Conservation (phyloP, 2,797 vertebrate genomes). For the Xenopus petersii region DNA sequence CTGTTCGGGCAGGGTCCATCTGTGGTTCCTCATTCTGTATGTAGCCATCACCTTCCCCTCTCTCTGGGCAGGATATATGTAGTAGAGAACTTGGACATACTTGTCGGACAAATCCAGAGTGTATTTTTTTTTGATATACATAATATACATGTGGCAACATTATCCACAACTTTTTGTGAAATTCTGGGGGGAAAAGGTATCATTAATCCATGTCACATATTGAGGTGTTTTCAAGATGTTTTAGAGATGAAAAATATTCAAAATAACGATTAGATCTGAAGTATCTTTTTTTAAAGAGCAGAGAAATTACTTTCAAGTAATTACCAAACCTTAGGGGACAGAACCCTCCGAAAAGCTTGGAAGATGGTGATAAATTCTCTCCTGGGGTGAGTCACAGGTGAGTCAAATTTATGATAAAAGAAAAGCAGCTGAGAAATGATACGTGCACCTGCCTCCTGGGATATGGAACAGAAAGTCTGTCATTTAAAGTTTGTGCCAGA, state of each 20-base stretch:
- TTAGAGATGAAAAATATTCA: constrained; percentile 18
- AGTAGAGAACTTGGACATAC: too few relatives aligned
- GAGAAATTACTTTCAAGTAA: constrained; percentile 33
- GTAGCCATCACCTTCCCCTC: too few relatives aligned
- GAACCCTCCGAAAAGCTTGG: background rate
- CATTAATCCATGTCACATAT: background rate
- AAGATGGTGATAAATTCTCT: background rate
- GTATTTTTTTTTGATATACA: too few relatives aligned
- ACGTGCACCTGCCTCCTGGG: background rate
- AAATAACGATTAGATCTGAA: constrained; percentile 23
- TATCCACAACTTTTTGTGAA: background rate
- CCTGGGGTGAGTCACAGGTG: background rate
- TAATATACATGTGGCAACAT: background rate
- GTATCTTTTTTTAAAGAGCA: constrained; percentile 15
- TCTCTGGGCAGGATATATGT: too few relatives aligned
- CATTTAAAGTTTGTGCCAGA: background rate
- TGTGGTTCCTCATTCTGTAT: too few relatives aligned
- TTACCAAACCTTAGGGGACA: constrained; percentile 23
- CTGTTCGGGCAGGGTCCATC: too few relatives aligned
- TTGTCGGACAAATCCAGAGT: too few relatives aligned
- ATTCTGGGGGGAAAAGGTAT: background rate
- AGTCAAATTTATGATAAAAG: background rate
- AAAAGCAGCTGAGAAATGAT: background rate
- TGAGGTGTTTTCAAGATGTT: constrained; percentile 3
- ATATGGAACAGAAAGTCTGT: background rate